phyloP scores from a whole-genome alignment of 2,888 invertebrate species.

The Taphrorychus bicolor region DNA sequence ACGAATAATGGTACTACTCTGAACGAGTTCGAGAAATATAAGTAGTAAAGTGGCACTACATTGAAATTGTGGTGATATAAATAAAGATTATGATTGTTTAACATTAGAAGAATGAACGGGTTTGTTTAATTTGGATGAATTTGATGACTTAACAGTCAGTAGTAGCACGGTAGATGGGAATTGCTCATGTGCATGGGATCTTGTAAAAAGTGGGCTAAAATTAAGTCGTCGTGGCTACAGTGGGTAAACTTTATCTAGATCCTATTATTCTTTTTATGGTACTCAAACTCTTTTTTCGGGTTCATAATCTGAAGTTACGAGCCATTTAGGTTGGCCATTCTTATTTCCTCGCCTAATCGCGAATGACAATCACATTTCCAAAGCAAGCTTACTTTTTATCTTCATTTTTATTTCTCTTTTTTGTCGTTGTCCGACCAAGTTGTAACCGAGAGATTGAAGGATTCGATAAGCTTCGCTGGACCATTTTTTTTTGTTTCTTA shows the following conservation, averaged over 20 bases:
- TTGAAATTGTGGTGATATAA: slow-evolving; percentile 40
- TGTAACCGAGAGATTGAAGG: slow-evolving; percentile 16
- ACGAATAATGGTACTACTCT: slow-evolving; percentile 39
- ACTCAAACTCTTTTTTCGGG: slow-evolving; percentile 14
- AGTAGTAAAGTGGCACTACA: slow-evolving; percentile 39
- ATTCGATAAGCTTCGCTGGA: slow-evolving; percentile 15
- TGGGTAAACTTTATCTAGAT: slow-evolving; percentile 8
- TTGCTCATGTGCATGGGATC: not conserved
- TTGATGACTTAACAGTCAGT: not conserved
- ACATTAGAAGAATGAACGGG: slow-evolving; percentile 5
- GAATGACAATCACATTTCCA: slow-evolving; percentile 25
- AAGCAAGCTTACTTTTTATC: slow-evolving; percentile 19
- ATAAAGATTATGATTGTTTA: slow-evolving; percentile 39
- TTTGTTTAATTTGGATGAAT: slow-evolving; percentile 9
- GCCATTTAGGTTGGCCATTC: slow-evolving; percentile 23
- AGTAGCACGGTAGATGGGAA: not conserved
- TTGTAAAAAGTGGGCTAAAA: not conserved
- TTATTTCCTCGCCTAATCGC: slow-evolving; percentile 27
- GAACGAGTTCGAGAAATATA: slow-evolving; percentile 39
- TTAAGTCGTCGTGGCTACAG: not conserved
- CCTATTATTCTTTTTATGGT: slow-evolving; percentile 17
- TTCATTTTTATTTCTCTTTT: slow-evolving; percentile 26
- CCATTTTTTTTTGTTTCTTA: slow-evolving; percentile 4
- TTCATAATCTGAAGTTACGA: slow-evolving; percentile 23
- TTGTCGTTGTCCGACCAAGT: not conserved